Base-by-base conservation (phyloP, 2,797 vertebrate species). In the Mus spretus region DNA sequence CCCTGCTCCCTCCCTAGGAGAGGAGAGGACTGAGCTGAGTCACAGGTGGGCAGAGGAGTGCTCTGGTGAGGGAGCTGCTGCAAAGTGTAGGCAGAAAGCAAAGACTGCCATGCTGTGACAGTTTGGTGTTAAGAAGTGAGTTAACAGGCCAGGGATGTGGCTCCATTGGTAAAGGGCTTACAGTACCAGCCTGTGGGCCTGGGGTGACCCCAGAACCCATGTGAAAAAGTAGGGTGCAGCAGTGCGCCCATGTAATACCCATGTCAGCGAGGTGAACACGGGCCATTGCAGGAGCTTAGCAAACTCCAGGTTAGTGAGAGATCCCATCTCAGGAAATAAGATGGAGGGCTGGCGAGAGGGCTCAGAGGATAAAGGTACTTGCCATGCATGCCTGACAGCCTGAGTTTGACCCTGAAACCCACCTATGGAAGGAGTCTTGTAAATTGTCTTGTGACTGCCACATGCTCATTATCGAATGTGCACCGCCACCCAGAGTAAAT, bases 81-180 rank as follows among this genome's bases (percentile, higher is more conserved):
- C 2, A 0, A 2, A 11, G 61, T 22, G 4, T 47, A 17, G 74
- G 10, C 1, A 1, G 65, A 13, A n/a, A 7, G 50, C 20, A 0
- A 20, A 2, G 3, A 2, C 12, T 31, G 53, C 22, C 61, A 19
- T 28, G 34, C 2, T 26, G 2, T 61, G 50, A 11, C 28, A 47
- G 47, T 78, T 3, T 15, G 20, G 40, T 31, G 0, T 26, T 44
- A 74, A 40, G 57, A n/a, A 31, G 1, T 0, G 0, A 53, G 50
- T 63, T 57, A 20, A 17, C 80, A 40, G 80, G n/a, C n/a, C 6
- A 14, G 6, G 13, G 55, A 57, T 24, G 13, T 44, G 55, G 10
- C n/a, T 59, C n/a, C 15, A 13, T 40, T 40, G 55, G 80, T 40
- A 24, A 59, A 57, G 31, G 50, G 50, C 50, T 55, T 22, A 11